Evolutionary conservation across 1,140 invertebrate species (phyloP).

Genomic region (Aradophagus sp.): DNA sequence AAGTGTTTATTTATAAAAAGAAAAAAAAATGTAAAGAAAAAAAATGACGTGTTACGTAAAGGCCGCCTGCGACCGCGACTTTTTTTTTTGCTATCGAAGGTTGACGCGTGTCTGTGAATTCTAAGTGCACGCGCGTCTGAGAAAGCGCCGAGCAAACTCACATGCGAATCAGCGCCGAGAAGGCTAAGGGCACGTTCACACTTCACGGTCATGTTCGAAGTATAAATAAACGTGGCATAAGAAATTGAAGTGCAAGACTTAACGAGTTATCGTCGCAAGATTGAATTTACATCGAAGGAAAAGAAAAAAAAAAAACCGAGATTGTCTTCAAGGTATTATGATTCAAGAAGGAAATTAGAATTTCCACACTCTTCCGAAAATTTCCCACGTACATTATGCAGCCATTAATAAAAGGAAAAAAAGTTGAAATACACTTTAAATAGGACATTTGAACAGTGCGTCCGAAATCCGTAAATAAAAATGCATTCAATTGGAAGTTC

Average conservation of each 20-base stretch:
- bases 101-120: conserved; percentile 44
- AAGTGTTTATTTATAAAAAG: no score
- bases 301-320: no score
- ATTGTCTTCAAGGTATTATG: no score
- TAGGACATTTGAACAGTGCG: no score
- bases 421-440: no score
- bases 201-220: conserved; percentile 35
- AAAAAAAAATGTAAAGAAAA: conserved; percentile 8
- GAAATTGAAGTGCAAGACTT: not conserved
- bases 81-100: conserved; percentile 38
- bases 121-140: conserved; percentile 27
- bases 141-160: conserved; percentile 31
- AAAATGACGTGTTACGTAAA: conserved; percentile 13
- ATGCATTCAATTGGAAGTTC: conserved; percentile 10
- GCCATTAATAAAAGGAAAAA: no score
- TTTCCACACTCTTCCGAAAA: no score
- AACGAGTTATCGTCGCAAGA: no score
- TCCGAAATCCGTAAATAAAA: no score
- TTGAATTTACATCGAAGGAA: no score
- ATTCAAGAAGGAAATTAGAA: no score
- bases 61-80: conserved; percentile 17
- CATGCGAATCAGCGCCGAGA: conserved; percentile 32
- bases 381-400: no score
- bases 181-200: conserved; percentile 54
- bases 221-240: conserved; percentile 33